A percentile compares a stretch with the other conserved stretches of the same genome.
Conservation (phyloP, 1,140 invertebrate species). For the Ladona fulva region DNA sequence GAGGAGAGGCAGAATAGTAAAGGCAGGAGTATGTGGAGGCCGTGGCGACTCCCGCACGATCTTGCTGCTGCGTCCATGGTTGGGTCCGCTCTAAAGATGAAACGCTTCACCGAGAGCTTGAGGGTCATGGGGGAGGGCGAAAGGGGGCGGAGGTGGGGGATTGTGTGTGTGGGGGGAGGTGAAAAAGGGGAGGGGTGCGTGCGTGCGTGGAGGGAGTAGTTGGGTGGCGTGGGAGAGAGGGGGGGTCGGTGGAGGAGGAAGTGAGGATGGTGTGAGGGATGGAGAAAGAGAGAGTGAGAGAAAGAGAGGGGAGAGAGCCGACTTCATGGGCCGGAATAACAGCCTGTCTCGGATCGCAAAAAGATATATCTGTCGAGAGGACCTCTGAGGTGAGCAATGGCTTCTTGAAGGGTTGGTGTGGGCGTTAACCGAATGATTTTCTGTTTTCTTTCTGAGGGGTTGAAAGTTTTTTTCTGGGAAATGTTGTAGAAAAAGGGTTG, state of each 20-base stretch:
- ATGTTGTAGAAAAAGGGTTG: background rate
- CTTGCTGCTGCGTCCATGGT: background rate
- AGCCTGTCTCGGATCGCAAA: conserved; percentile 7
- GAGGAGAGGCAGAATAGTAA: background rate
- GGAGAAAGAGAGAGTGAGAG: background rate
- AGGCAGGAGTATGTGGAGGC: background rate
- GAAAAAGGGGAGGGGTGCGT: background rate
- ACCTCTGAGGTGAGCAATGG: background rate
- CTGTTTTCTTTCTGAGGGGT: background rate
- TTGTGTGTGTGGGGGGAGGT: background rate
- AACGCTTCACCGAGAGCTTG: background rate
- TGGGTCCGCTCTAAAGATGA: background rate
- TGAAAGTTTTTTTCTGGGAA: background rate
- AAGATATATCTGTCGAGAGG: conserved; percentile 1
- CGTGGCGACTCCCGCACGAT: background rate
- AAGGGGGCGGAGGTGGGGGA: background rate
- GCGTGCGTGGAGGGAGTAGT: background rate
- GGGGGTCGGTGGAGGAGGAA: background rate
- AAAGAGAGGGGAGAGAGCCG: background rate
- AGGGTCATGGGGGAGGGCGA: background rate
- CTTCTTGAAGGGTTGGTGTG: background rate
- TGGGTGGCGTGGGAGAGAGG: background rate
- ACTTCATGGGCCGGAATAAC: background rate
- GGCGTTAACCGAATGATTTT: background rate
- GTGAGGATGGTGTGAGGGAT: background rate